These are phyloP conservation scores for Montifringilla adamsi DNA, from an alignment of 2,113 vertebrate genomes.

Conservation along the genomic window DNA sequence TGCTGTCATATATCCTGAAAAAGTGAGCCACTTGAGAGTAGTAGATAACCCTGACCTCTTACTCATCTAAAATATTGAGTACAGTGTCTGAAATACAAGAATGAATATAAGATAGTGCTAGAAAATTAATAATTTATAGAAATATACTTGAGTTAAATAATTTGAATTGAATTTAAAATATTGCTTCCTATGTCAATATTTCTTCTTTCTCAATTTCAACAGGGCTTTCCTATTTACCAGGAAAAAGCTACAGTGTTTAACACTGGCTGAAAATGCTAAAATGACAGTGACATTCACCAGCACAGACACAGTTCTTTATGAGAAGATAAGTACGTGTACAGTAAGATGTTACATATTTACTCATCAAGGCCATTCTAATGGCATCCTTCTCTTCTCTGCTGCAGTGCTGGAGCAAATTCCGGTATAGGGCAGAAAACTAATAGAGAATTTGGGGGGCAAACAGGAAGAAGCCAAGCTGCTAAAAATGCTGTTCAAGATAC, in stretches of 20 bases:
- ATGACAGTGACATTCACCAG: neutral
- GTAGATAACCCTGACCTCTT: neutral
- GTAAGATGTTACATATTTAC: neutral
- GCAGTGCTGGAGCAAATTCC: neutral
- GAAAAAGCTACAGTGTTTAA: conserved; percentile 51
- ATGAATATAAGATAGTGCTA: neutral
- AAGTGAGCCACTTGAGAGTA: neutral
- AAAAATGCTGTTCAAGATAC: neutral
- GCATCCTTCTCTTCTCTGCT: neutral
- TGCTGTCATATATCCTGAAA: neutral
- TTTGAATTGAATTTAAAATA: neutral
- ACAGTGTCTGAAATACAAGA: neutral
- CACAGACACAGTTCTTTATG: conserved; percentile 6
- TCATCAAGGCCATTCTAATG: neutral
- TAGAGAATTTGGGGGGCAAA: neutral
- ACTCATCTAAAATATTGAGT: neutral
- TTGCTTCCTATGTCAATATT: neutral
- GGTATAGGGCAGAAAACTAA: neutral
- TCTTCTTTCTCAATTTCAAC: conserved; percentile 31
- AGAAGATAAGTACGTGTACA: conserved; percentile 58
- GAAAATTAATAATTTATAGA: neutral
- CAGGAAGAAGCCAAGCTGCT: neutral
- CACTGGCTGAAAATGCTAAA: conserved; percentile 48
- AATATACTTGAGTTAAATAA: neutral
- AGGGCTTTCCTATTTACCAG: conserved; percentile 57